Base-by-base conservation (phyloP, 2,113 vertebrate genomes). In the Xenopus borealis region DNA sequence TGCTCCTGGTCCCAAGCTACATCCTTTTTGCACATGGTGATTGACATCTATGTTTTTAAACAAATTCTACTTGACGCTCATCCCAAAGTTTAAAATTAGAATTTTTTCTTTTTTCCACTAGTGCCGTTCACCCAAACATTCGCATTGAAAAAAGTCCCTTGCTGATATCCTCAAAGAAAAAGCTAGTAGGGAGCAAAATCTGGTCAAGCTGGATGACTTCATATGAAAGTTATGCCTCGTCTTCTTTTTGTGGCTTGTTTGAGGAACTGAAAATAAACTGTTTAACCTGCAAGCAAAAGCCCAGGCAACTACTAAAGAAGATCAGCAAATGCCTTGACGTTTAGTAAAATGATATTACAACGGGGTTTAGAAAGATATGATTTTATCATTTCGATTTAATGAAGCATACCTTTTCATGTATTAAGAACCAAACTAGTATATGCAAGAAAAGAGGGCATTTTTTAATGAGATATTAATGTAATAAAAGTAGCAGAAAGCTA, bases 71-170 rank as follows among this genome's bases (percentile, higher is more conserved):
- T 58, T 17, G 14, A 58, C 63, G 17, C 65, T 23, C 18, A 45
- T 65, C 40, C 45, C n/a, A 65, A 46, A 44, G 40, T 65, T 65
- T 45, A 44, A 65, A 65, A 45, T 65, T 44, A 65, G 63, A 27
- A 2, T 2, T 27, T 27, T 27, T 27, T 27, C 23, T 27, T 27
- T 27, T 27, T 27, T 27, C 23, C 23, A 20, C 63, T 65, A 5
- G 40, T 14, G 10, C 65, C 27, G 19, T 16, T 47, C 65, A 66
- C 45, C 65, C 45, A 66, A 50, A 66, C 44, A 66, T 50, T 66
- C 14, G 44, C 11, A 66, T 20, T 11, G 17, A 66, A 20, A 66
- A 23, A 4, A 50, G 65, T 66, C 65, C 65, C 44, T 20, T 20
- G 44, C 19, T 66, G 19, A 66, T 67, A 67, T 67, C 18, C 18